Percentiles rank a stretch among this genome's conserved stretches.
Conservation (phyloP, 2,888 invertebrate genomes). For the Acanthoscelides obtectus region DNA sequence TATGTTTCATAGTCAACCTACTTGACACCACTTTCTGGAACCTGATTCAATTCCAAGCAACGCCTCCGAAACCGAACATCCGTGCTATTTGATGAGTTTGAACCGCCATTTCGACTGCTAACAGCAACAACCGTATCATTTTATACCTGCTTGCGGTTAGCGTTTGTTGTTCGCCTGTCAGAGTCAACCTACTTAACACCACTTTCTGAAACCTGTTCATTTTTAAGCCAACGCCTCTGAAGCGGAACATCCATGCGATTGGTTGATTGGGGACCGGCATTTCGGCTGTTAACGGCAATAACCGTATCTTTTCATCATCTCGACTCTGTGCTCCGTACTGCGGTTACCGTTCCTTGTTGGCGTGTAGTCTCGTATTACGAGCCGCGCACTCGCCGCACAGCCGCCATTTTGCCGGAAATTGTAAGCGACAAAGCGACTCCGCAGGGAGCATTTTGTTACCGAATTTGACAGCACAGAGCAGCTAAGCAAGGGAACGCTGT, state of each 20-base stretch:
- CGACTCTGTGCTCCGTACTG: neutral
- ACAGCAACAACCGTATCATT: too few relatives aligned
- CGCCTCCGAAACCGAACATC: too few relatives aligned
- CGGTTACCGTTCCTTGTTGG: neutral
- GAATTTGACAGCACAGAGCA: neutral
- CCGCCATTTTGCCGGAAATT: neutral
- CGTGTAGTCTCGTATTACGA: neutral
- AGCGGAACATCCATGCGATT: neutral
- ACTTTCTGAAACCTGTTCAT: too few relatives aligned
- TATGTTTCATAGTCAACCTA: too few relatives aligned
- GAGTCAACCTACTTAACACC: too few relatives aligned
- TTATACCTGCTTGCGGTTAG: too few relatives aligned
- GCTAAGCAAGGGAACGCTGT: neutral
- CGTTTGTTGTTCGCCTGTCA: too few relatives aligned
- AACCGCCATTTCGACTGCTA: too few relatives aligned
- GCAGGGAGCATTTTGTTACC: neutral
- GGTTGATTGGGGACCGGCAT: neutral
- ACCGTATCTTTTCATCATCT: neutral
- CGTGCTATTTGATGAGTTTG: too few relatives aligned
- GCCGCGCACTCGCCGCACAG: neutral
- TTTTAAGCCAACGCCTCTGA: neutral
- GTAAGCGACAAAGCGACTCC: neutral
- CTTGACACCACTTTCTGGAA: too few relatives aligned
- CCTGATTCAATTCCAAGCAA: too few relatives aligned
- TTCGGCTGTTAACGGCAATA: neutral